phyloP scores from a whole-genome alignment of 2,797 vertebrate genomes.

The Falco novaeseelandiae region DNA sequence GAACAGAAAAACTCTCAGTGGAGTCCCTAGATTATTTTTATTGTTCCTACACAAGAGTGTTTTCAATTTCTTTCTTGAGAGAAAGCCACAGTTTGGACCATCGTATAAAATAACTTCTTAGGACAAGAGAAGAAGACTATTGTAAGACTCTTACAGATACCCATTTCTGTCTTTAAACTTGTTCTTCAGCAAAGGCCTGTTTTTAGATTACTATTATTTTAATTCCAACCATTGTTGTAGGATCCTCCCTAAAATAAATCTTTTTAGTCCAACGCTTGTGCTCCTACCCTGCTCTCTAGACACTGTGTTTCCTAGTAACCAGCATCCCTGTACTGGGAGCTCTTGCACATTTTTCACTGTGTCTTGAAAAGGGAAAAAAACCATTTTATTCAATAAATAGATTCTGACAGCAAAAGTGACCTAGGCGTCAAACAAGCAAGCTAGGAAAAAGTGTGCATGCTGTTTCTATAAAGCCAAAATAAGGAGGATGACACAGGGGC shows the following conservation, averaged over 20 bases:
- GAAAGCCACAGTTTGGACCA: not conserved
- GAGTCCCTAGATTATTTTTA: not conserved
- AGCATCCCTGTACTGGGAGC: slow-evolving; percentile 2
- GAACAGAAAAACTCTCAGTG: not conserved
- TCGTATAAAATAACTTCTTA: not conserved
- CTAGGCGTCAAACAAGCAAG: slow-evolving; percentile 4
- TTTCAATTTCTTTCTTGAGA: not conserved
- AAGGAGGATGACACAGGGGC: not conserved
- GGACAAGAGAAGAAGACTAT: not conserved
- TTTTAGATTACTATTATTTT: slow-evolving; percentile 23
- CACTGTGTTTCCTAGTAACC: slow-evolving; percentile 58
- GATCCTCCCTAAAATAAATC: slow-evolving; percentile 12
- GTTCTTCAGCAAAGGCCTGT: not conserved
- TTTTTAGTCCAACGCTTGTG: slow-evolving; percentile 21
- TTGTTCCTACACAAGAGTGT: not conserved
- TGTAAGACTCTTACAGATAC: not conserved
- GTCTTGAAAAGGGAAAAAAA: slow-evolving; percentile 5
- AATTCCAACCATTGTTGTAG: not conserved
- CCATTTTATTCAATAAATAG: slow-evolving; percentile 48
- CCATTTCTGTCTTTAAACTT: not conserved
- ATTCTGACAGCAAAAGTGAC: slow-evolving; percentile 60
- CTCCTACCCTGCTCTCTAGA: slow-evolving; percentile 13
- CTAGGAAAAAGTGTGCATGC: not conserved
- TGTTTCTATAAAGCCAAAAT: not conserved
- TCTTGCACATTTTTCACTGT: slow-evolving; percentile 46